These are phyloP conservation scores for Danio aesculapii DNA, from an alignment of 2,797 vertebrate genomes.

Conservation along the genomic window DNA sequence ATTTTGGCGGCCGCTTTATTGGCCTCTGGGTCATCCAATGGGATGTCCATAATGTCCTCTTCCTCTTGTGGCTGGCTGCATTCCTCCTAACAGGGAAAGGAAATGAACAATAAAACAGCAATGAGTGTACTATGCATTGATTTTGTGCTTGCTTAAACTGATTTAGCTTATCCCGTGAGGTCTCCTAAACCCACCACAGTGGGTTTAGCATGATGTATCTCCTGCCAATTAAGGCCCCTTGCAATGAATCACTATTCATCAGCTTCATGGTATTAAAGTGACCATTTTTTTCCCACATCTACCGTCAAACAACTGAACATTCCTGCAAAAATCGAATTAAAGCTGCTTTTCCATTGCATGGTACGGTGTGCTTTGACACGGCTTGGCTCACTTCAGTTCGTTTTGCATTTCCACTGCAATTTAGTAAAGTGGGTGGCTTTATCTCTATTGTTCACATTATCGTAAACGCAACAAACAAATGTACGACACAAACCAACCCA, in stretches of 20 bases:
- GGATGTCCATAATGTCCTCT: conserved; percentile 97
- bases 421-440: no score
- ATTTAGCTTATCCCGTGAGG: background rate
- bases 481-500: no score
- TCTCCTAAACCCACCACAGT: conserved; percentile 11
- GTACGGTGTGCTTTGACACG: no score
- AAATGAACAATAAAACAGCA: background rate
- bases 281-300: background rate
- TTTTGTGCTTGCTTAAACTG: conserved; percentile 12
- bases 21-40: conserved; percentile 94
- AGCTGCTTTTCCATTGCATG: background rate
- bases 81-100: conserved; percentile 80
- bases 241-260: conserved; percentile 17
- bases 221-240: conserved; percentile 7
- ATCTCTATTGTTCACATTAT: no score
- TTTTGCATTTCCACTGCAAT: no score
- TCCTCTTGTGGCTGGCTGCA: conserved; percentile 90
- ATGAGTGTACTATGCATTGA: background rate
- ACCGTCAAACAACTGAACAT: background rate
- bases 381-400: no score
- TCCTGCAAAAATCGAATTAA: no score
- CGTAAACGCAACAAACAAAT: no score
- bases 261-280: background rate
- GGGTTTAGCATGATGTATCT: conserved; percentile 21
- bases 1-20: conserved; percentile 98